Evolutionary conservation across 2,888 invertebrate genomes (phyloP).

Genomic region (Apamea sordens): DNA sequence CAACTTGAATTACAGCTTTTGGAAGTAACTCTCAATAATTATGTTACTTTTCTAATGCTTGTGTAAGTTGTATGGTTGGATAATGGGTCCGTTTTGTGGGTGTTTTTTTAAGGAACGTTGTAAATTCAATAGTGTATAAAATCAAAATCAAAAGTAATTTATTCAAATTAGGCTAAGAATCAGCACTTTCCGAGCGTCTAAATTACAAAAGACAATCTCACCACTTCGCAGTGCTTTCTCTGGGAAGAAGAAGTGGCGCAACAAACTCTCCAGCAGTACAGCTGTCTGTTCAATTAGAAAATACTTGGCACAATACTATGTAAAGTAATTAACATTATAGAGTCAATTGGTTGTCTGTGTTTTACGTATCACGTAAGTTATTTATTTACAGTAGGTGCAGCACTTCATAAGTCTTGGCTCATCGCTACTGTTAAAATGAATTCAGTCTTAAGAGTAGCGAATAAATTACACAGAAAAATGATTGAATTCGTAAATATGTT

Average conservation of each 20-base stretch:
- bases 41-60: neutral
- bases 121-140: neutral
- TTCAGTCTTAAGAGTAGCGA: neutral
- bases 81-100: neutral
- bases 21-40: neutral
- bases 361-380: neutral
- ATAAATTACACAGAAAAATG: neutral
- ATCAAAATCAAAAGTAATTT: no score
- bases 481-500: neutral
- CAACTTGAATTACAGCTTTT: conserved; percentile 9
- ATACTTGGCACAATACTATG: no score
- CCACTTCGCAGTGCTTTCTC: no score
- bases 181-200: no score
- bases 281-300: no score
- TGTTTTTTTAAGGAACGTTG: neutral
- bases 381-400: neutral
- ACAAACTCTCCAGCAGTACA: no score
- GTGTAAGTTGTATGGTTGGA: neutral
- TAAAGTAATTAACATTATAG: no score
- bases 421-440: neutral
- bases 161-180: no score
- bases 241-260: no score
- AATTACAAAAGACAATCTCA: no score
- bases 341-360: neutral
- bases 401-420: neutral